Percentiles rank a stretch among this genome's conserved stretches.
Evolutionary conservation across 2,888 invertebrate genomes (phyloP).

Genomic region (Agonopterix subpropinquella): DNA sequence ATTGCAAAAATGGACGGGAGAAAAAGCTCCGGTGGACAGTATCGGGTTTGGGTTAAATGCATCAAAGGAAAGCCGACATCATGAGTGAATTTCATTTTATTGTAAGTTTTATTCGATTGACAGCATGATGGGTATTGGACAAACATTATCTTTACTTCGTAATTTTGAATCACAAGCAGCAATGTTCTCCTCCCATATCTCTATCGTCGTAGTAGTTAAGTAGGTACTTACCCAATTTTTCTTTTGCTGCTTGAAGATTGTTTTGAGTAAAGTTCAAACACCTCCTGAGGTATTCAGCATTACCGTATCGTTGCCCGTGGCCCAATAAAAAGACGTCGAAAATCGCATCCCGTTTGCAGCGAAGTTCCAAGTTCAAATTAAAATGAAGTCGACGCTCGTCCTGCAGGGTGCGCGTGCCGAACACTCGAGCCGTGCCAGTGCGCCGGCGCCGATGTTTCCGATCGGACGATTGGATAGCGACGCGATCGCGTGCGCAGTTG

Average conservation of each 20-base stretch:
- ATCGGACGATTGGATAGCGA: slow-evolving; percentile 52
- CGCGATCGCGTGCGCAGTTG: slow-evolving; percentile 34
- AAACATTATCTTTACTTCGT: not conserved
- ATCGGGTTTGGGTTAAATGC: slow-evolving; percentile 14
- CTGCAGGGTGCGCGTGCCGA: slow-evolving; percentile 21
- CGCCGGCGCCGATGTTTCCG: slow-evolving; percentile 54
- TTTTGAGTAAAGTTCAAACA: slow-evolving; percentile 37
- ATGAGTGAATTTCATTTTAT: slow-evolving; percentile 32
- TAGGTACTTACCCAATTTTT: not conserved
- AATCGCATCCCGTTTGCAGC: slow-evolving; percentile 46
- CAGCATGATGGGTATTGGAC: not conserved
- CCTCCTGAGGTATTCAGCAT: slow-evolving; percentile 46
- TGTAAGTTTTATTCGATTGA: slow-evolving; percentile 24
- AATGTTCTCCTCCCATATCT: too few relatives aligned
- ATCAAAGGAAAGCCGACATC: slow-evolving; percentile 50
- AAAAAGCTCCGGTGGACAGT: slow-evolving; percentile 28
- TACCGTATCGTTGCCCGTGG: slow-evolving; percentile 38
- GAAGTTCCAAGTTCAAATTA: slow-evolving; percentile 57
- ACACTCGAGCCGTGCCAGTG: slow-evolving; percentile 32
- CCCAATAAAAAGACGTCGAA: slow-evolving; percentile 51
- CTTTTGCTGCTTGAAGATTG: not conserved
- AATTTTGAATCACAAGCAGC: not conserved
- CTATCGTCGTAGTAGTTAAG: not conserved
- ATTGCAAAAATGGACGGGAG: slow-evolving; percentile 49
- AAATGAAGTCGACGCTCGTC: slow-evolving; percentile 26